Percentiles rank a stretch among this genome's conserved stretches.
Conservation (phyloP, 2,888 invertebrate genomes). For the Agrilus mali region DNA sequence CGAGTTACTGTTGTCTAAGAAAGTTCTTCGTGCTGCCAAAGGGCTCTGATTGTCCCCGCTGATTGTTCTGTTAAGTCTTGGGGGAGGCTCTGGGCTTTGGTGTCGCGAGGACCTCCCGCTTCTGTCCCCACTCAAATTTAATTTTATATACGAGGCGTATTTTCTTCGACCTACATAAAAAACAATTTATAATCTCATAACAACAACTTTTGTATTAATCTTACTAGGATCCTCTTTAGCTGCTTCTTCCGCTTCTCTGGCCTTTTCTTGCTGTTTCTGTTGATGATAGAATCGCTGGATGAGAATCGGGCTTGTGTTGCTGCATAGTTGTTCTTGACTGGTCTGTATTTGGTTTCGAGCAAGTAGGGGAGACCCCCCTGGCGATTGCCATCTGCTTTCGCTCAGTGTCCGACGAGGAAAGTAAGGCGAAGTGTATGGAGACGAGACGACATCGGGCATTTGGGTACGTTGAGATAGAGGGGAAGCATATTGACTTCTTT, state of each 20-base stretch:
- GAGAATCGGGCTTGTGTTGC: conserved; percentile 67
- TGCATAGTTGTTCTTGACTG: conserved; percentile 32
- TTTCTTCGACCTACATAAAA: conserved; percentile 49
- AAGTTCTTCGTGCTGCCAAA: conserved; percentile 43
- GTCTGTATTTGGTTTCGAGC: conserved; percentile 25
- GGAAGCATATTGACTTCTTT: too few species aligned
- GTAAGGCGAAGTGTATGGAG: conserved; percentile 14
- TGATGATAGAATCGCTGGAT: conserved; percentile 68
- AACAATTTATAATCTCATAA: background rate
- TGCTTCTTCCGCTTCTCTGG: conserved; percentile 30
- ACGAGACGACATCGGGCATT: too few species aligned
- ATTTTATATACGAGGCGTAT: conserved; percentile 72
- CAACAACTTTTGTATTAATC: background rate
- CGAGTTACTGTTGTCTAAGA: conserved; percentile 41
- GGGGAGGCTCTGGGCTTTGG: conserved; percentile 49
- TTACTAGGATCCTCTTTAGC: conserved; percentile 17
- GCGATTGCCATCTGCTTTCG: conserved; percentile 28
- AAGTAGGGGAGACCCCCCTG: conserved; percentile 31
- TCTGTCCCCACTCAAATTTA: conserved; percentile 50
- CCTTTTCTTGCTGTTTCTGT: conserved; percentile 54
- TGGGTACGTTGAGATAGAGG: too few species aligned
- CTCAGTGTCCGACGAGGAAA: conserved; percentile 20
- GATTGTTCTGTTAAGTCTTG: conserved; percentile 32
- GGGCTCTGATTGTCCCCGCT: conserved; percentile 35
- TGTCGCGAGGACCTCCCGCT: conserved; percentile 35